Evolutionary conservation across 2,888 invertebrate genomes (phyloP).

Genomic region (Ectemnius lituratus): DNA sequence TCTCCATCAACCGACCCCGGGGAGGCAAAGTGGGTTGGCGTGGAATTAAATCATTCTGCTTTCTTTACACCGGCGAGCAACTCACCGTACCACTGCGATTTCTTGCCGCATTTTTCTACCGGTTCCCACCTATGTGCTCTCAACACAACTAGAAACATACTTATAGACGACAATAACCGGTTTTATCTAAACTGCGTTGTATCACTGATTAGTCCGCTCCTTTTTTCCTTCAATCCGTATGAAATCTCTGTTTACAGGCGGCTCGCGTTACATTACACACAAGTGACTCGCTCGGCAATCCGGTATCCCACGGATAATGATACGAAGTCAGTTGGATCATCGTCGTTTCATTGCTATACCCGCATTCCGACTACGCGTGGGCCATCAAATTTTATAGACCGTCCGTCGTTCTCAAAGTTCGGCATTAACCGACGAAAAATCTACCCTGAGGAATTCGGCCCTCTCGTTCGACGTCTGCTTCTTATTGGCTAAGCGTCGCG

Average conservation of each 20-base stretch:
- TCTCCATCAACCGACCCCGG: not conserved
- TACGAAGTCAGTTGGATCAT: too few relatives aligned
- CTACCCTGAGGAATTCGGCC: too few relatives aligned
- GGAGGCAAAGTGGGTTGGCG: not conserved
- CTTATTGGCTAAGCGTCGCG: constrained; percentile 13
- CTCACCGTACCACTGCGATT: constrained; percentile 9
- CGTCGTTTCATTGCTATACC: too few relatives aligned
- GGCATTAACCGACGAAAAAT: too few relatives aligned
- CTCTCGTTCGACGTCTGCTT: too few relatives aligned
- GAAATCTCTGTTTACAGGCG: not conserved
- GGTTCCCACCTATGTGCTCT: constrained; percentile 19
- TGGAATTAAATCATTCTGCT: constrained; percentile 27
- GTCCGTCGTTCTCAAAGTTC: too few relatives aligned
- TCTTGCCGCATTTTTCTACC: constrained; percentile 27
- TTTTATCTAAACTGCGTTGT: constrained; percentile 42
- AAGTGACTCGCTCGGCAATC: too few relatives aligned
- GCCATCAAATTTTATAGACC: too few relatives aligned
- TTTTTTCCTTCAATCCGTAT: not conserved
- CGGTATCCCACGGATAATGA: too few relatives aligned
- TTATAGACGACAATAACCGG: constrained; percentile 35
- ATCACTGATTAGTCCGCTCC: constrained; percentile 25
- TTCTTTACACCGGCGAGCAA: constrained; percentile 33
- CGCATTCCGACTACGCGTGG: too few relatives aligned
- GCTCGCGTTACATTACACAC: too few relatives aligned
- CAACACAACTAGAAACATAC: constrained; percentile 15